Evolutionary conservation across 2,113 vertebrate species (phyloP), one percentile per base, ranked within the genome.

Genomic region (Dendropsophus ebraccatus): DNA sequence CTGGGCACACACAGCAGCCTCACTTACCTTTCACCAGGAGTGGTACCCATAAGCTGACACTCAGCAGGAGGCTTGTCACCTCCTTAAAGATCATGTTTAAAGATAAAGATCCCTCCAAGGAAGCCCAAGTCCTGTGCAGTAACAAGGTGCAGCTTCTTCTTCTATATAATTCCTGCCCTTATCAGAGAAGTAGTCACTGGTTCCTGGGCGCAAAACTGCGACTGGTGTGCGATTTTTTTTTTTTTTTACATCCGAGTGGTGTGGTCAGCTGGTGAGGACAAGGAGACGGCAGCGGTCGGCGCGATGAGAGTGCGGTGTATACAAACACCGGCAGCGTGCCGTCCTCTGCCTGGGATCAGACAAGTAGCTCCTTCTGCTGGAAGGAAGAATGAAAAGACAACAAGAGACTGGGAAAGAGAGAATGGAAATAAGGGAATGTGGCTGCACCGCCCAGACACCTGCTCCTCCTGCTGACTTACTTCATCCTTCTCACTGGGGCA

Each of bases 401-500:
- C 69, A 41, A 58, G 82, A 84, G 67, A 58, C 23, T 37, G 81
- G 47, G 16, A 74, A 25, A 58, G 70, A 75, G 67, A 84, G 83
- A 76, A 76, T 65, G 67, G 56, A 74, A 84, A 76, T 25, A 75
- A 60, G 78, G 78, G 56, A 80, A 80, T 45, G 72, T 72, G 52
- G 25, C 74, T 74, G 83, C 83, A 60, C 83, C 83, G 70, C 83
- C 83, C 83, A 84, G 72, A 58, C 83, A 84, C 83, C 83, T 84
- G 83, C 83, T 84, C 83, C 83, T 84, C 83, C 83, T 84, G 83
- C 73, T 82, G 62, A 82, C 80, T 76, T 84, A 76, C 37, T 84
- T 75, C 83, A 84, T 84, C 83, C 83, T 84, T 47, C 72, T 84
- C 83, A 84, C 83, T 84, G 65, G 69, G 69, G 69, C 72, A 75